Percentiles rank a stretch among this genome's conserved stretches.
Conservation (phyloP, 1,140 invertebrate species). For the Lepidurus couesii region DNA sequence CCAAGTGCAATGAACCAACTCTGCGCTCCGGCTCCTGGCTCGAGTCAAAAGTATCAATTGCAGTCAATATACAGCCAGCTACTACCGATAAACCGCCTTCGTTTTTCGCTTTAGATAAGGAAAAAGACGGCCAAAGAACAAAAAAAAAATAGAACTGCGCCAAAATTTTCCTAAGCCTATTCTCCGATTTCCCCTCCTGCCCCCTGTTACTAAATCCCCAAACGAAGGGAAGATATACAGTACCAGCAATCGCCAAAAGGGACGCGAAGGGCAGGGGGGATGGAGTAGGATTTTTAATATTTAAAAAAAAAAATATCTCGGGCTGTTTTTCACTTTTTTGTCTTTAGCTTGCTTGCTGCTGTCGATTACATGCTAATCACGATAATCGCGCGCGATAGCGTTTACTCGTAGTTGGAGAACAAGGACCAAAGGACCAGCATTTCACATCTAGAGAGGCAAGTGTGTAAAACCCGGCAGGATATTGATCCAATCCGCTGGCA, state of each 20-base stretch:
- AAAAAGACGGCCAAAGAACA: not conserved
- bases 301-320: too few relatives aligned
- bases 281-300: not conserved
- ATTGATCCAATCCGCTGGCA: conserved; percentile 9
- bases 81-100: not conserved
- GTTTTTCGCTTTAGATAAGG: not conserved
- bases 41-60: not conserved
- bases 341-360: not conserved
- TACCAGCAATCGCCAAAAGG: too few relatives aligned
- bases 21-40: not conserved
- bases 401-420: not conserved
- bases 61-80: not conserved
- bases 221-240: too few relatives aligned
- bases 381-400: not conserved
- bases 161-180: too few relatives aligned
- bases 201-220: too few relatives aligned
- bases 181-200: too few relatives aligned
- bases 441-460: not conserved
- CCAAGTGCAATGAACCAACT: not conserved
- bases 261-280: not conserved
- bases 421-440: not conserved
- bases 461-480: conserved; percentile 2
- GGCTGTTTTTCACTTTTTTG: not conserved
- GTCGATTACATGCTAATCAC: not conserved
- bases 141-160: not conserved